A percentile compares a stretch with the other conserved stretches of the same genome.
Conservation (phyloP, 2,113 vertebrate species). For the Triplophysa tibetana region DNA sequence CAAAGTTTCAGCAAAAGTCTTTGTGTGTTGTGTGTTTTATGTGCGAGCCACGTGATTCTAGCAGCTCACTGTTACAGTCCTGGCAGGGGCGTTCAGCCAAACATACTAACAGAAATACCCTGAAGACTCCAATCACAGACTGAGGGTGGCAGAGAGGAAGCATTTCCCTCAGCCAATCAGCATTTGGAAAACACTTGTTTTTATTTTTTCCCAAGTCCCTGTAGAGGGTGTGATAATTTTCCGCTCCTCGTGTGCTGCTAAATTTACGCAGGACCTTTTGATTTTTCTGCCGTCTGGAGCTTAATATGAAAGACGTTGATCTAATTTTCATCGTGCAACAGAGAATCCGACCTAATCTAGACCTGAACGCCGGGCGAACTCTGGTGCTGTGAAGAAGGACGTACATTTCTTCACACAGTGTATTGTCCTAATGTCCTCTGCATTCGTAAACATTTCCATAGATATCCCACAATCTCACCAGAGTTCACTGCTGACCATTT, state of each 20-base stretch:
- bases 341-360: background rate
- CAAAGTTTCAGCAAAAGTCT: too few species aligned
- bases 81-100: constrained; percentile 38
- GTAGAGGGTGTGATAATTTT: constrained; percentile 23
- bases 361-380: background rate
- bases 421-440: too few species aligned
- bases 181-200: background rate
- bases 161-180: constrained; percentile 33
- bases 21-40: background rate
- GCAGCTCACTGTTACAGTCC: constrained; percentile 10
- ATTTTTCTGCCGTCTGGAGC: constrained; percentile 11
- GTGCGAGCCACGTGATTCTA: constrained; percentile 37
- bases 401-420: background rate
- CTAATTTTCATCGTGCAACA: constrained; percentile 13
- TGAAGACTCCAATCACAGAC: constrained; percentile 29
- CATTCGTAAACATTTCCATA: too few species aligned
- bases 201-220: background rate
- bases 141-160: constrained; percentile 7
- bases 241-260: constrained; percentile 42
- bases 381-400: too few species aligned
- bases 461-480: too few species aligned
- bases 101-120: constrained; percentile 9
- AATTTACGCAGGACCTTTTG: constrained; percentile 49
- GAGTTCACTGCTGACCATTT: background rate
- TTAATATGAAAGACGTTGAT: background rate